Base-by-base conservation (phyloP, 2,113 vertebrate genomes). In the Pelusios castaneus region DNA sequence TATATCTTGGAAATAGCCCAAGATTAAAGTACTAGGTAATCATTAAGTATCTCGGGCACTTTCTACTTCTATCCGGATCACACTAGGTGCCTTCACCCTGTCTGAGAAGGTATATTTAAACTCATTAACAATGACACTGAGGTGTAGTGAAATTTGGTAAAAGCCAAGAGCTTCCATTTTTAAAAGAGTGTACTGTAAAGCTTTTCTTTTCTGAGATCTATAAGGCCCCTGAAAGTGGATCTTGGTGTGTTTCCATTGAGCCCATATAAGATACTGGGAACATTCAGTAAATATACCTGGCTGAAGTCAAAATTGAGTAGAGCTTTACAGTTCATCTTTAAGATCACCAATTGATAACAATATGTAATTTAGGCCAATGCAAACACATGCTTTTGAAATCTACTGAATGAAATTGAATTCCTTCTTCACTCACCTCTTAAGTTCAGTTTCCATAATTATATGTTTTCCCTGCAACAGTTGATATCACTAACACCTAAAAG, bases 381-480 rank as follows among this genome's bases (percentile, higher is more conserved):
- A 80, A 92, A 21, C 12, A 77, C 21, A 63, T 8, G 45, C 1
- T 0, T 22, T 52, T 89, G 25, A 89, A 76, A 17, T 8, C 45
- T 3, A 56, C 2, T 43, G 41, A 38, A 80, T 6, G 22, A 91
- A 79, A 29, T 51, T 82, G 1, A 16, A 9, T 78, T 19, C 13
- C 7, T 11, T n/a, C 79, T 43, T 70, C 0, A 0, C 2, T 24
- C 0, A 1, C 2, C 7, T 85, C 31, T 31, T 56, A 21, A n/a
- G 76, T 91, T 91, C 79, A 10, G 43, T 79, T 54, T 31, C 19
- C 55, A 22, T 85, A 94, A 84, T 41, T 70, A 21, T 24, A 1
- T 1, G 11, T 38, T 88, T 89, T 76, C 41, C 73, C 70, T 75
- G 73, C n/a, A 89, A 12, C 0, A 58, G 13, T 2, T 24, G 3